These are phyloP conservation scores for Dione juno DNA, from an alignment of 2,888 invertebrate genomes.

Conservation along the genomic window DNA sequence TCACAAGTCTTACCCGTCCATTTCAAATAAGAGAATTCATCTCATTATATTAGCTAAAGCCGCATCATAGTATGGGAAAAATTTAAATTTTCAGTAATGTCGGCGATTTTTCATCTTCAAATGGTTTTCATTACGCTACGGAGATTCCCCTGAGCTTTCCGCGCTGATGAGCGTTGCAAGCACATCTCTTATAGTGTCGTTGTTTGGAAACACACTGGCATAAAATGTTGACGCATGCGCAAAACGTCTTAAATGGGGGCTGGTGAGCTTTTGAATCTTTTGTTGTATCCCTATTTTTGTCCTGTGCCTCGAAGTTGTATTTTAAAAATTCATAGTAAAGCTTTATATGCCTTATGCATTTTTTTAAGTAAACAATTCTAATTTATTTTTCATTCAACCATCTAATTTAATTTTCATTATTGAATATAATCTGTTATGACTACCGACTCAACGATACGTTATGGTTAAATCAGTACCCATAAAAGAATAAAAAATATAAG, in stretches of 20 bases:
- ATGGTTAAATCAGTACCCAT: too few relatives aligned
- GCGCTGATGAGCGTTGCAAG: slow-evolving; percentile 52
- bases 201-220: slow-evolving; percentile 50
- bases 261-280: slow-evolving; percentile 11
- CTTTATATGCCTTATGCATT: neutral
- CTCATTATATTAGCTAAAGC: slow-evolving; percentile 19
- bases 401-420: too few relatives aligned
- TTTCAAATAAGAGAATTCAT: neutral
- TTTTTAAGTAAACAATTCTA: neutral
- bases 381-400: too few relatives aligned
- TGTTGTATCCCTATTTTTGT: slow-evolving; percentile 17
- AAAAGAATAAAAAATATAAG: too few relatives aligned
- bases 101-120: slow-evolving; percentile 50
- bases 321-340: slow-evolving; percentile 2
- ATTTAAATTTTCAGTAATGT: slow-evolving; percentile 60
- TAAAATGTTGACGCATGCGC: slow-evolving; percentile 25
- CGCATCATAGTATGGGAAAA: slow-evolving; percentile 52
- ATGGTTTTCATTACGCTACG: slow-evolving; percentile 57
- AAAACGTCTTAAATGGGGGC: slow-evolving; percentile 4
- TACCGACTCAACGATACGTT: too few relatives aligned
- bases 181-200: slow-evolving; percentile 46
- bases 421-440: too few relatives aligned
- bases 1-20: neutral
- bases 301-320: slow-evolving; percentile 3
- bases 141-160: slow-evolving; percentile 59